Base-by-base conservation (phyloP, 2,797 vertebrate species). In the Allobates femoralis region DNA sequence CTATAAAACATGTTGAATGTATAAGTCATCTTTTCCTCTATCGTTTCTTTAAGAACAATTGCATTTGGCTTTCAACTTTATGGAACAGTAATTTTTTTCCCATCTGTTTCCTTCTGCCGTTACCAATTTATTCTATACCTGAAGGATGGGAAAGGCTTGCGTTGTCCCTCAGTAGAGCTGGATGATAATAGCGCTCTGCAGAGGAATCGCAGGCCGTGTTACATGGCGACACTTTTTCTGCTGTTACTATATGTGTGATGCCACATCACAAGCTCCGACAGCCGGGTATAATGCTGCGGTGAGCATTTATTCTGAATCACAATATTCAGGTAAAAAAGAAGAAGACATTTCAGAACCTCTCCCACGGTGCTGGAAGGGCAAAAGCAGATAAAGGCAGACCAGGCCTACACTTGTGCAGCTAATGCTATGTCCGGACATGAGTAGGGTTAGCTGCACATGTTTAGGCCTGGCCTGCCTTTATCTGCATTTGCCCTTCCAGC, bases 171-270 rank as follows among this genome's bases (percentile, higher is more conserved):
- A 64, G 67, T 62, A 50, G 51, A 28, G 50, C 23, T 51, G 19
- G 74, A n/a, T 76, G 30, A 7, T 75, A 28, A 46, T 56, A 51
- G 53, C 30, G 26, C 62, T 51, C 51, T 51, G 60, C 62, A 77
- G 19, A 30, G 21, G 71, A 37, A 87, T 79, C 62, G 34, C 53
- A 83, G 79, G 81, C 86, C 51, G 81, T n/a, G 80, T 76, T 71
- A 78, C 34, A 67, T 71, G n/a, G 23, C 28, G 15, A 71, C 85
- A 87, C 80, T 51, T 87, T 67, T 79, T 19, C 28, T 69, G 85
- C 80, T 83, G 30, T n/a, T 77, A 71, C 62, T 83, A 50, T 77
- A 76, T 56, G 81, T 87, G 81, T 79, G 75, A 87, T 83, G 64
- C 53, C 66, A 34, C 75, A 71, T 83, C 51, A 30, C 41, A 32